A percentile compares a stretch with the other conserved stretches of the same genome.
Conservation (phyloP, 2,113 vertebrate species). For the Porphyrio hochstetteri region DNA sequence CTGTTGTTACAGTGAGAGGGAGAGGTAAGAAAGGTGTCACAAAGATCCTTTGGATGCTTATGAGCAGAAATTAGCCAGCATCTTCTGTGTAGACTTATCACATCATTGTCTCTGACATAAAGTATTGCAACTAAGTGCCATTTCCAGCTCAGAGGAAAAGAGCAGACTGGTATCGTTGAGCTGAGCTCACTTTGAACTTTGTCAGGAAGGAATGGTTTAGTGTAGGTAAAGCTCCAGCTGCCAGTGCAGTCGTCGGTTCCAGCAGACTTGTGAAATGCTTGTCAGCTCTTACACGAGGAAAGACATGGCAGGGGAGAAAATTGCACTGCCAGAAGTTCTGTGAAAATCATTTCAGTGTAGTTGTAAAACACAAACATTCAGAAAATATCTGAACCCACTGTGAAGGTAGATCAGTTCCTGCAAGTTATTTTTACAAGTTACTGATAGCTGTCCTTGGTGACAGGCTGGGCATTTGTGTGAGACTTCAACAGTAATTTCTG, state of each 20-base stretch:
- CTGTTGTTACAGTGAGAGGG: neutral
- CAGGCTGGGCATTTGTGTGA: accelerated
- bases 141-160: neutral
- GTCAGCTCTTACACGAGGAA: neutral
- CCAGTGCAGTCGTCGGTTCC: neutral
- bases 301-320: neutral
- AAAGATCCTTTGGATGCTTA: neutral
- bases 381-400: neutral
- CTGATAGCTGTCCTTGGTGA: neutral
- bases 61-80: neutral
- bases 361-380: neutral
- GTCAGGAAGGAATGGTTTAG: neutral
- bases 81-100: neutral
- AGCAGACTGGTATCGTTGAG: neutral
- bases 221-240: neutral
- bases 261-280: neutral
- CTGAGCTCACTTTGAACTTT: neutral
- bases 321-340: neutral
- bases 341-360: neutral
- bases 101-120: accelerated
- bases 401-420: neutral
- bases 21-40: neutral
- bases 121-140: neutral
- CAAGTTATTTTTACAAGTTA: neutral
- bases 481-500: neutral